Evolutionary conservation across 1,140 invertebrate species (phyloP), one percentile per base, ranked within the genome.

Genomic region (Drosophila baimaii): DNA sequence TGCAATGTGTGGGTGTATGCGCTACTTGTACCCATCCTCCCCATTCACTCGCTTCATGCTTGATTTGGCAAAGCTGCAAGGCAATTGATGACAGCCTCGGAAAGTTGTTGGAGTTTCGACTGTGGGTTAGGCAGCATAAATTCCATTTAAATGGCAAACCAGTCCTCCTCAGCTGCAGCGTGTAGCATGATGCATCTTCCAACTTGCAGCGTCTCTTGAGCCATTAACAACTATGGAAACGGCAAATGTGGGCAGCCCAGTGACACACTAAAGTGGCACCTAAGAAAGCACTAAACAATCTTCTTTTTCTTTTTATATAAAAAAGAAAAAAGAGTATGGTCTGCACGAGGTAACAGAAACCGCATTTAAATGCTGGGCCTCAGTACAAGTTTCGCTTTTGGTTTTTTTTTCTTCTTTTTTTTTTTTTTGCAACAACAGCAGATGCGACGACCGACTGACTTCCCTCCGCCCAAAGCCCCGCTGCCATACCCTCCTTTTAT

Each of bases 121-220:
- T 66, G 58, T 77, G 58, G 83, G 83, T 58, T 79, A 76, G 79
- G 79, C 80, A 77, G 84, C 79, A 80, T 89, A 77, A 83, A 88
- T 88, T 88, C 83, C 83, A 89, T 77, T 88, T 88, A 88, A 89
- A 88, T 88, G 83, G 80, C 83, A 88, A 77, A 47, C 61, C 71
- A 80, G 70, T 51, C 72, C 55, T 63, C 46, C 63, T 54, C 74
- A 65, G 54, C 66, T 68, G 47, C 63, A 55, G 25, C 62, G 64
- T 58, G 44, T 54, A 73, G 49, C 23, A 37, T 61, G 61, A 56
- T 66, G 79, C 81, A 86, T 85, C 82, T 79, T 75, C 69, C 64
- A 58, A 29, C 47, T 49, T 49, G n/a, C n/a, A n/a, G 79, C 68
- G 69, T 61, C 63, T 71, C 41, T 62, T 66, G 59, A 47, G 74